Conservation (phyloP, 1,140 invertebrate genomes). For the Drosophila dunni region DNA sequence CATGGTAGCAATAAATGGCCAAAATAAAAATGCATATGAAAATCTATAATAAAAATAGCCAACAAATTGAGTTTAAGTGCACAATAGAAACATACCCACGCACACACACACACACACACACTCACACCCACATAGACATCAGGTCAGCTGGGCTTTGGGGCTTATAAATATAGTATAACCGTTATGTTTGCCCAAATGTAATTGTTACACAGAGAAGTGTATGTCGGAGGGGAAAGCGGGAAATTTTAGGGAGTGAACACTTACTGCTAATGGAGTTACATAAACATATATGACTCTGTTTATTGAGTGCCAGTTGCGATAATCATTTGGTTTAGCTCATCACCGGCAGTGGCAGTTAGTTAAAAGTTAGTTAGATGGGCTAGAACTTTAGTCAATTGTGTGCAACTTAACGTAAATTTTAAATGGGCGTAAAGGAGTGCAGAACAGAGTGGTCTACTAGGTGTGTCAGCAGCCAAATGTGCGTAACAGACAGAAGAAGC, state of each 20-base stretch:
- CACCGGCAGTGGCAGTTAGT: background rate
- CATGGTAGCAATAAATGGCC: constrained; percentile 60
- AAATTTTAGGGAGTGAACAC: constrained; percentile 1
- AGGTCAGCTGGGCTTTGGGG: constrained; percentile 23
- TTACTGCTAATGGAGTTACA: constrained; percentile 25
- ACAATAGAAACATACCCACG: constrained; percentile 33
- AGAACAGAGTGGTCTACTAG: too few species aligned
- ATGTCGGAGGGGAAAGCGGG: background rate
- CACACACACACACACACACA: background rate
- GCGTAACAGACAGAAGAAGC: too few species aligned
- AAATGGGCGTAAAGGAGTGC: too few species aligned
- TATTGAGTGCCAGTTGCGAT: constrained; percentile 38
- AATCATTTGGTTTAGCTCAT: constrained; percentile 23
- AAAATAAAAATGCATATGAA: constrained; percentile 73
- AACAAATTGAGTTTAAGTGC: constrained; percentile 77
- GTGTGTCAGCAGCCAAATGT: too few species aligned
- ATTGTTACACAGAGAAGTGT: constrained; percentile 22
- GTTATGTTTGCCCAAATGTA: constrained; percentile 40
- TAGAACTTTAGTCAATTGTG: background rate
- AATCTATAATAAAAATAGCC: constrained; percentile 69
- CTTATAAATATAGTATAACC: constrained; percentile 41
- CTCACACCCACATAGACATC: background rate
- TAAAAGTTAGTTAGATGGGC: background rate
- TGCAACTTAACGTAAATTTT: background rate
- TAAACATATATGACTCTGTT: constrained; percentile 27